These are phyloP conservation scores for Drosophila arizonae DNA, from an alignment of 1,140 invertebrate species.

Conservation along the genomic window DNA sequence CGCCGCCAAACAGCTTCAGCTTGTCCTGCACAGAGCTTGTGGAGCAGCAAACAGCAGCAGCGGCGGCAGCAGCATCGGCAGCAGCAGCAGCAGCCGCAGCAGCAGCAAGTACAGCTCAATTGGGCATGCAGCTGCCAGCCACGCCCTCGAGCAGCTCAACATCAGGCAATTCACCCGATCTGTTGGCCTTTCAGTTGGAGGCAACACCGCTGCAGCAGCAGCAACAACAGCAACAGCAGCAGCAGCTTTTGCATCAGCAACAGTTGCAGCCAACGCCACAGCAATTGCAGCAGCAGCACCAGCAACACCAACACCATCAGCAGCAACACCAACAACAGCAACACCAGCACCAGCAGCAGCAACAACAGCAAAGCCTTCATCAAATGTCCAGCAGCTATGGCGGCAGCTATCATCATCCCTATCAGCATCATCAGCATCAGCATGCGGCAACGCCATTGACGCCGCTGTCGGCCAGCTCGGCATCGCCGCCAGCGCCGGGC, in stretches of 20 bases:
- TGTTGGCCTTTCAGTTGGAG: constrained; percentile 63
- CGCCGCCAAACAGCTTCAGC: constrained; percentile 38
- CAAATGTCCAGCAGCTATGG: constrained; percentile 44
- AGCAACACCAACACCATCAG: constrained; percentile 34
- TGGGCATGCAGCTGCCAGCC: constrained; percentile 54
- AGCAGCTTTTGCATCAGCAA: constrained; percentile 40
- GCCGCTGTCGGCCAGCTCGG: constrained; percentile 53
- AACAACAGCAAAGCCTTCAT: constrained; percentile 51
- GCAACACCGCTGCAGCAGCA: constrained; percentile 46
- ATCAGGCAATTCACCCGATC: constrained; percentile 72
- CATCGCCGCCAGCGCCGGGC: constrained; percentile 15
- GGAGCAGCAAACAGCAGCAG: constrained; percentile 55
- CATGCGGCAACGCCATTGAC: constrained; percentile 55
- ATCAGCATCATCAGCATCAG: constrained; percentile 49
- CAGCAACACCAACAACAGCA: constrained; percentile 48
- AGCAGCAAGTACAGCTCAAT: constrained; percentile 43
- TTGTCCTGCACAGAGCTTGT: constrained; percentile 55
- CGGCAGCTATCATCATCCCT: constrained; percentile 51
- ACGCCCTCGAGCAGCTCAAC: constrained; percentile 67
- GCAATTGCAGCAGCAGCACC: constrained; percentile 1
- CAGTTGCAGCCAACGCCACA: constrained; percentile 4
- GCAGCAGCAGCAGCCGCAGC: constrained; percentile 25
- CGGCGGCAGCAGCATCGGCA: constrained; percentile 27
- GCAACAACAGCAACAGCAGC: constrained; percentile 56
- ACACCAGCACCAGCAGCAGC: constrained; percentile 34